A percentile compares a stretch with the other conserved stretches of the same genome.
These are phyloP conservation scores for Protosalanx chinensis DNA, from an alignment of 2,797 vertebrate genomes.

Conservation along the genomic window DNA sequence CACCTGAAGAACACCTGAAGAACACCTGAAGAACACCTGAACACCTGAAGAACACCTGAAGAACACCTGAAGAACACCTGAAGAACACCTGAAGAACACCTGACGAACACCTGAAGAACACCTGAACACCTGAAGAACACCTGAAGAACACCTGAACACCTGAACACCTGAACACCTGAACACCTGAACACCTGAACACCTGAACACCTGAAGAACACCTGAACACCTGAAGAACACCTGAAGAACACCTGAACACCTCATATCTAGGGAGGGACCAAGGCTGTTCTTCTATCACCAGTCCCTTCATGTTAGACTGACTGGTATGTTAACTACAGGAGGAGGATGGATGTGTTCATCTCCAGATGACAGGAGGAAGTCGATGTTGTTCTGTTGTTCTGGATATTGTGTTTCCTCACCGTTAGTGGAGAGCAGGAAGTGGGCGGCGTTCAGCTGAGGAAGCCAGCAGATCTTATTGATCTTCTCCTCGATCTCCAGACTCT, in stretches of 20 bases:
- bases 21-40: too few relatives aligned
- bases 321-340: background rate
- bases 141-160: too few relatives aligned
- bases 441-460: slow-evolving; percentile 95
- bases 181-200: too few relatives aligned
- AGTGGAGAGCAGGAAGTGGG: slow-evolving; percentile 94
- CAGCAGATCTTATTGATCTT: slow-evolving; percentile 99
- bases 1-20: too few relatives aligned
- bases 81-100: too few relatives aligned
- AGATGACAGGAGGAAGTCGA: background rate
- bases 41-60: too few relatives aligned
- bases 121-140: too few relatives aligned
- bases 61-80: too few relatives aligned
- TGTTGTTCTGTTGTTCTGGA: background rate
- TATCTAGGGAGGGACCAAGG: background rate
- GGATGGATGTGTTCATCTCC: background rate
- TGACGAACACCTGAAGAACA: too few relatives aligned
- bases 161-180: too few relatives aligned
- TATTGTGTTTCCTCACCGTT: slow-evolving; percentile 79
- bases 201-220: too few relatives aligned
- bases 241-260: background rate
- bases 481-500: slow-evolving; percentile 98
- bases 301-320: background rate
- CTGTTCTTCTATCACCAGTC: background rate
- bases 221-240: too few relatives aligned